phyloP scores from a whole-genome alignment of 2,113 vertebrate species.

The Engystomops pustulosus region DNA sequence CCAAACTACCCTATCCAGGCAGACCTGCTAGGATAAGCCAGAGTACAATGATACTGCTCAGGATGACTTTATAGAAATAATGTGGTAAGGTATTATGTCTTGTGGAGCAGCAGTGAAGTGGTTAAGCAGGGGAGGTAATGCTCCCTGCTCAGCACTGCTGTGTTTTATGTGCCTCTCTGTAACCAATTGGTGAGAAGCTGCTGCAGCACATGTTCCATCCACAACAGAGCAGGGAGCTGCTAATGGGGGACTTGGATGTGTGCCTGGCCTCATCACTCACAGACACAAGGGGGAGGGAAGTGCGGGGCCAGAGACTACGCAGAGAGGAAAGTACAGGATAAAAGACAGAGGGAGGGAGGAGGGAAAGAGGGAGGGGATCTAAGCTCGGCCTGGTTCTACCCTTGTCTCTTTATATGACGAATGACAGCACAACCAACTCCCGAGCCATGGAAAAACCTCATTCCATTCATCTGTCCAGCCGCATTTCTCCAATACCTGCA shows the following conservation, averaged over 20 bases:
- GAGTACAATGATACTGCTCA: not conserved
- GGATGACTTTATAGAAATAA: not conserved
- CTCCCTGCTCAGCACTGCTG: conserved; percentile 4
- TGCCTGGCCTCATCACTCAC: conserved; percentile 49
- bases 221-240: conserved; percentile 50
- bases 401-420: not conserved
- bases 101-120: not conserved
- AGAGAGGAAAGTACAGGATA: conserved; percentile 19
- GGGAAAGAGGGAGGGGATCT: not conserved
- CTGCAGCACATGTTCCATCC: conserved; percentile 42
- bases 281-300: conserved; percentile 39
- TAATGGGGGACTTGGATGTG: conserved; percentile 52
- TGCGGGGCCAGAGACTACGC: conserved; percentile 21
- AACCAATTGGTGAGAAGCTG: conserved; percentile 48
- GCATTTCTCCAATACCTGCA: not conserved
- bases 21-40: not conserved
- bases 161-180: not conserved
- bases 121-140: not conserved
- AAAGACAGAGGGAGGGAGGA: not conserved
- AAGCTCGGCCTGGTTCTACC: not conserved
- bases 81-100: no score
- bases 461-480: not conserved
- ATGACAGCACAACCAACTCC: not conserved
- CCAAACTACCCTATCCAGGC: not conserved
- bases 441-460: not conserved